Evolutionary conservation across 2,113 vertebrate genomes (phyloP), one percentile per base, ranked within the genome.

Genomic region (Bufo bufo): DNA sequence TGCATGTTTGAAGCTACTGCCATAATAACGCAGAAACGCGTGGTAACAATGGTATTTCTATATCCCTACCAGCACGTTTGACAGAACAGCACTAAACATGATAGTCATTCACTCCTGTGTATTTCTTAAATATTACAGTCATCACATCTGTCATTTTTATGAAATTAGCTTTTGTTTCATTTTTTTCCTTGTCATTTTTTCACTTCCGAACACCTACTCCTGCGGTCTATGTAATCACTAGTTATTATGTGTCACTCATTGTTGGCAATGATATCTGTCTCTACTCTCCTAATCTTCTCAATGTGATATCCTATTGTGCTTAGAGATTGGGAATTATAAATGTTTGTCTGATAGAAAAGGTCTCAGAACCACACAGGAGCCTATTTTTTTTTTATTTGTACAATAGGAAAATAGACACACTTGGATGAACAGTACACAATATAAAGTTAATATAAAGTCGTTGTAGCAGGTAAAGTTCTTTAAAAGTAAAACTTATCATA

Each of bases 191-290:
- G 63, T 77, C 86, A 72, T 81, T 52, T 77, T 81, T 81, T 82
- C 52, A 19, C 20, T 47, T 58, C 4, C 72, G 16, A 75, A 54
- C 52, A 82, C 79, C 86, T 58, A 79, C 77, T 81, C 58, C 50
- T 58, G 10, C 82, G 50, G 63, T 84, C 56, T 59, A 69, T 87
- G 86, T 82, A 87, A 87, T 87, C 78, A 63, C 86, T 82, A 87
- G 78, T 87, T 69, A 82, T 87, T 87, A 81, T 69, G 78, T 87
- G 86, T 71, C 63, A 59, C 50, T 87, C 79, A 87, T 82, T 50
- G 56, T 75, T 19, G 79, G 9, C 19, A 87, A 87, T 74, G 86
- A 82, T 82, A 87, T 82, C 79, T 75, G 79, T 82, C 79, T 87
- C 54, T n/a, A 61, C 77, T 71, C 49, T 56, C 33, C 54, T 87